Evolutionary conservation across 1,140 invertebrate species (phyloP).

Genomic region (Drosophila athabasca): DNA sequence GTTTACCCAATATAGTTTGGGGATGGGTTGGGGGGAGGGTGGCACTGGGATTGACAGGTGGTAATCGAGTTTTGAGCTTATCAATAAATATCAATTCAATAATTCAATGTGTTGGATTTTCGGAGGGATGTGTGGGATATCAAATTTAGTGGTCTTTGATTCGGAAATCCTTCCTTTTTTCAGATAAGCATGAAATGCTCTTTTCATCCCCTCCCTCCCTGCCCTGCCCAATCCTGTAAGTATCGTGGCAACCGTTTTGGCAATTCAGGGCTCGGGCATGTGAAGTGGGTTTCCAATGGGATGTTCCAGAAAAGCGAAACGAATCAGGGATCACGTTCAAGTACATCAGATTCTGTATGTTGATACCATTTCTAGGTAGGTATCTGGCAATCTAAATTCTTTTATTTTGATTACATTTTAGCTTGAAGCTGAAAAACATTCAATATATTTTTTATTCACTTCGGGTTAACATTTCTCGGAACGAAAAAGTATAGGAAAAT

Average conservation of each 20-base stretch:
- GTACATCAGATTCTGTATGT: too few species aligned
- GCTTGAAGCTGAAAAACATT: too few species aligned
- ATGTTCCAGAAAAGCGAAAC: too few species aligned
- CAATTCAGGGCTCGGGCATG: constrained; percentile 30
- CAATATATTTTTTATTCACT: too few species aligned
- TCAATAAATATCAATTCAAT: constrained; percentile 50
- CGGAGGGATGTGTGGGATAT: constrained; percentile 18
- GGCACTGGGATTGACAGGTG: constrained; percentile 38
- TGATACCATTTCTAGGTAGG: too few species aligned
- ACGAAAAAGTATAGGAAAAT: too few species aligned
- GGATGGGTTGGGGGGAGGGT: too few species aligned
- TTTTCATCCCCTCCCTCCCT: constrained; percentile 33
- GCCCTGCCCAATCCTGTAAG: too few species aligned
- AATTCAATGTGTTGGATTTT: constrained; percentile 43
- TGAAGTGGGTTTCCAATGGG: constrained; percentile 1
- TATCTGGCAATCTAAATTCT: too few species aligned
- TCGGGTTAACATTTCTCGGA: too few species aligned
- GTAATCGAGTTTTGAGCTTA: constrained; percentile 52
- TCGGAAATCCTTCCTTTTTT: constrained; percentile 29
- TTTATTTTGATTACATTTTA: too few species aligned
- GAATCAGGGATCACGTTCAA: too few species aligned
- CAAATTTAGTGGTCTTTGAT: constrained; percentile 47
- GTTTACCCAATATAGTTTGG: constrained; percentile 4
- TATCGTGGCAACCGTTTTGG: constrained; percentile 24
- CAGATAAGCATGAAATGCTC: constrained; percentile 29